These are phyloP conservation scores for Epinephelus malabaricus DNA, from an alignment of 2,797 vertebrate species.

Conservation along the genomic window DNA sequence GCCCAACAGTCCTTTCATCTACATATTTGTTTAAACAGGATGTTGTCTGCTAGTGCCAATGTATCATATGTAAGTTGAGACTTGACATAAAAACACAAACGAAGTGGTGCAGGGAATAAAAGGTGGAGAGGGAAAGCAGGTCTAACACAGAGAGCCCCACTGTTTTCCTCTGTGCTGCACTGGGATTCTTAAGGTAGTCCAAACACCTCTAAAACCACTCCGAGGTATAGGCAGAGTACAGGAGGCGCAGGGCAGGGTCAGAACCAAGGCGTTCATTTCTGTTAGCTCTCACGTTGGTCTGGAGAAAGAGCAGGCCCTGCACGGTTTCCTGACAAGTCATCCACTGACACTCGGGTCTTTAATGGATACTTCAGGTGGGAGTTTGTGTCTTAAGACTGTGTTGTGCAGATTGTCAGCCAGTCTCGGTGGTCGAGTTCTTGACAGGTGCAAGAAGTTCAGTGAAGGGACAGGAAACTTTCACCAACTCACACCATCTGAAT, in stretches of 20 bases:
- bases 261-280: conserved; percentile 50
- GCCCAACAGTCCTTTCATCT: conserved; percentile 76
- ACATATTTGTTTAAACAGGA: conserved; percentile 86
- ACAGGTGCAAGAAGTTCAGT: conserved; percentile 80
- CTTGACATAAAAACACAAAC: conserved; percentile 88
- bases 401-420: conserved; percentile 60
- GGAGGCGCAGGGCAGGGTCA: conserved; percentile 55
- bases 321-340: conserved; percentile 67
- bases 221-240: conserved; percentile 53
- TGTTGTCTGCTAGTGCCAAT: conserved; percentile 84
- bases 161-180: conserved; percentile 71
- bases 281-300: conserved; percentile 55
- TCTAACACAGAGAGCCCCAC: conserved; percentile 63
- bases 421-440: conserved; percentile 47
- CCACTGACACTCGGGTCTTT: conserved; percentile 54
- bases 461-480: conserved; percentile 73
- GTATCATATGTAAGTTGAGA: conserved; percentile 85
- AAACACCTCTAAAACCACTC: conserved; percentile 63
- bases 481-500: conserved; percentile 62
- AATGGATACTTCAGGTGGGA: conserved; percentile 56
- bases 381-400: conserved; percentile 52
- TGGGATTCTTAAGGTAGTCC: conserved; percentile 74
- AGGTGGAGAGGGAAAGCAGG: conserved; percentile 62
- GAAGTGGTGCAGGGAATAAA: conserved; percentile 62
- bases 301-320: conserved; percentile 64